These are phyloP conservation scores for Acropternis orthonyx DNA, from an alignment of 2,797 vertebrate species.

Conservation along the genomic window DNA sequence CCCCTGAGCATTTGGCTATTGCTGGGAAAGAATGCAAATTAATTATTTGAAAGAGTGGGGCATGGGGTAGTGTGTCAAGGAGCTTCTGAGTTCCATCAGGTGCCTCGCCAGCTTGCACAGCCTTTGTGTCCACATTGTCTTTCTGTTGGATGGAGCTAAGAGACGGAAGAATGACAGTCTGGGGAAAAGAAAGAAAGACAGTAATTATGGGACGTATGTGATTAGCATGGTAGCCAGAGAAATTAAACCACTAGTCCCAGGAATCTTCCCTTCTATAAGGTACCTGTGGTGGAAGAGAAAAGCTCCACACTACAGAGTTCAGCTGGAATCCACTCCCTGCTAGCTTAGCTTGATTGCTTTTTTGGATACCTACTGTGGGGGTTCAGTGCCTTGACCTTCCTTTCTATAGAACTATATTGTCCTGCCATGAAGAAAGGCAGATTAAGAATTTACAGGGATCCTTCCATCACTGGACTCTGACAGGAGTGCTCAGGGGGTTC, in stretches of 20 bases:
- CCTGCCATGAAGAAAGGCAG: constrained; percentile 80
- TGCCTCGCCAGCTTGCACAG: constrained; percentile 76
- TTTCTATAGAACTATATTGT: constrained; percentile 83
- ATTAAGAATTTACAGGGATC: constrained; percentile 91
- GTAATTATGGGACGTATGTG: constrained; percentile 82
- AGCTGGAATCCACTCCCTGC: constrained; percentile 86
- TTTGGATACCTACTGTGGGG: constrained; percentile 86
- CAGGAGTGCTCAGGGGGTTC: constrained; percentile 79
- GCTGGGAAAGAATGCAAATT: constrained; percentile 81
- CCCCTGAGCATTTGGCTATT: constrained; percentile 66
- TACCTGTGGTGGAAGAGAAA: constrained; percentile 86
- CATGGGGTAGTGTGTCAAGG: constrained; percentile 11
- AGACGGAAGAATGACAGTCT: constrained; percentile 81
- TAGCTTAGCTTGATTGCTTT: constrained; percentile 92
- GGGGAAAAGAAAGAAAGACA: constrained; percentile 79
- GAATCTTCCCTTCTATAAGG: constrained; percentile 86
- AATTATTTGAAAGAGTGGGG: constrained; percentile 73
- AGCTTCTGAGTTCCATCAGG: constrained; percentile 75
- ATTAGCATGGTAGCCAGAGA: constrained; percentile 93
- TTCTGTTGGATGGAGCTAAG: constrained; percentile 72
- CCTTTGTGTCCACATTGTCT: constrained; percentile 78
- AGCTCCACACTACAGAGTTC: constrained; percentile 78
- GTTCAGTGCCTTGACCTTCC: constrained; percentile 82
- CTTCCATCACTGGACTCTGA: constrained; percentile 87
- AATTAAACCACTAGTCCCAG: constrained; percentile 87